Base-by-base conservation (phyloP, 2,113 vertebrate species). In the Fulica atra region DNA sequence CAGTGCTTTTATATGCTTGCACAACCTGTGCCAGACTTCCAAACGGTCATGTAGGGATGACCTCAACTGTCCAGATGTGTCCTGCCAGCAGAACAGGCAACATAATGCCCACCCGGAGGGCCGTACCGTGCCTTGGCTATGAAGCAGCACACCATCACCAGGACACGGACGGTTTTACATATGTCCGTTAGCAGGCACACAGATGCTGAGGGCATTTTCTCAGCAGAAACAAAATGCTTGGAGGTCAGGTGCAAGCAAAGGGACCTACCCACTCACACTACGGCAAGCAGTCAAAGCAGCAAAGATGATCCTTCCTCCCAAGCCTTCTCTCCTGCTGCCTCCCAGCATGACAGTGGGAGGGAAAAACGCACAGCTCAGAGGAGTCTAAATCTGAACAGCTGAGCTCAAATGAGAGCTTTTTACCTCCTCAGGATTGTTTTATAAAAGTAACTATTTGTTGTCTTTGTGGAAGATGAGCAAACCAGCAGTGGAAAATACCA, bases 351-450 rank as follows among this genome's bases (percentile, higher is more conserved):
- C 80, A 78, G 64, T 31, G 38, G 72, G 83, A 97, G 42, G 60
- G 29, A 92, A 95, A 46, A 95, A 92, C 38, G 86, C 83, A 91
- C 46, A 84, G 89, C 81, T 93, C 69, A 93, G 64, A 93, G 72
- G 86, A 97, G 42, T 56, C 91, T 74, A 91, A 91, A 95, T 83
- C 38, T 91, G 83, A 97, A 96, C 86, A 96, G 88, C 89, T 86
- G 94, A 93, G 91, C 60, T 92, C 9, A 2, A 95, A 92, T 88
- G 26, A 86, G 61, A 92, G 83, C 33, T 74, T 91, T 94, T 92
- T 87, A 94, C 77, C 46, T 92, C 94, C 88, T 82, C 19, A 10
- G 76, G 89, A 71, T 9, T 60, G 56, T 74, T 92, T 80, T 61
- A 66, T 56, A 72, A 61, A 86, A 87, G 56, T 64, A 51, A 63